Conservation (phyloP, 2,113 vertebrate species). For the Melanocharis versteri region DNA sequence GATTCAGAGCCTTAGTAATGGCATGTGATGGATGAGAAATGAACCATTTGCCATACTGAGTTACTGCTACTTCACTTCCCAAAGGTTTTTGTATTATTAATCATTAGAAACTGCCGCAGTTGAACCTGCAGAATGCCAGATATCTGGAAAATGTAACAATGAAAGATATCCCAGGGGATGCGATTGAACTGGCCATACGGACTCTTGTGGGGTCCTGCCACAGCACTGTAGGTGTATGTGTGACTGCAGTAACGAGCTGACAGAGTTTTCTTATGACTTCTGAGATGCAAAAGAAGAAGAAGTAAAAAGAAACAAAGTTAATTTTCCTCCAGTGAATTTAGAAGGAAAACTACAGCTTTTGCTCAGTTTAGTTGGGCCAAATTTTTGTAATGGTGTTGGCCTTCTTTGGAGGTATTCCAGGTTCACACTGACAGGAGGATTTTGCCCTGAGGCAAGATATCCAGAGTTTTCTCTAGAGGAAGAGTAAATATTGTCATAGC, state of each 20-base stretch:
- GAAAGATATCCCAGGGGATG: neutral
- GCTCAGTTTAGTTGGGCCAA: neutral
- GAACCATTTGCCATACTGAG: neutral
- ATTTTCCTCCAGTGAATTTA: neutral
- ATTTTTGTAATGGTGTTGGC: neutral
- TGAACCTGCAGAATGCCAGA: neutral
- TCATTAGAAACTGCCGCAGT: neutral
- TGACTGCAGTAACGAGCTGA: neutral
- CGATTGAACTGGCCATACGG: neutral
- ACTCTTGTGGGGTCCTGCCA: neutral
- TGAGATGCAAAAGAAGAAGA: neutral
- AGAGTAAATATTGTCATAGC: conserved; percentile 57
- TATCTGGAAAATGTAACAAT: conserved; percentile 38
- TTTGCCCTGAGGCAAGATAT: neutral
- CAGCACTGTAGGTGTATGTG: neutral
- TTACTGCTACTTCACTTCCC: neutral
- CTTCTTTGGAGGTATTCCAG: conserved; percentile 7
- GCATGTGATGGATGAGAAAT: neutral
- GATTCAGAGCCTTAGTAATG: neutral
- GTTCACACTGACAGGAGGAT: conserved; percentile 3
- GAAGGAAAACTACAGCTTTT: neutral
- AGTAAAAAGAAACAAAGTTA: neutral
- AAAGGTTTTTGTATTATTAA: neutral
- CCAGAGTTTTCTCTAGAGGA: conserved; percentile 10
- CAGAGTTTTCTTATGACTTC: neutral